Percentiles rank a stretch among this genome's conserved stretches.
Conservation (phyloP, 2,888 invertebrate genomes). For the Clistopyga incitator region DNA sequence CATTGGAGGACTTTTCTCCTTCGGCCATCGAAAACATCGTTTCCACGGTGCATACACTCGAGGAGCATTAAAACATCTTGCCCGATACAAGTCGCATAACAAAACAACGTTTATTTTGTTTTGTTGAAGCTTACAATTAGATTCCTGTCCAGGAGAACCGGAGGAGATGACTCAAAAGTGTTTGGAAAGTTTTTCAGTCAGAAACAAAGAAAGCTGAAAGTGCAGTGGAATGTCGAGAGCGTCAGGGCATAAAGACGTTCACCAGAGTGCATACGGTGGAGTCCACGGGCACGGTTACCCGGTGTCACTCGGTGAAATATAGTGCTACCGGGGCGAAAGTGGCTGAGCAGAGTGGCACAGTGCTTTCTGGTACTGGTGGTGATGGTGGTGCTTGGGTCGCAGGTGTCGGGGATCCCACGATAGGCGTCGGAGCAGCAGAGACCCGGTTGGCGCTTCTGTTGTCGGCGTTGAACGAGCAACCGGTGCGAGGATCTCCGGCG, state of each 20-base stretch:
- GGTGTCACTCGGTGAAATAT: constrained; percentile 39
- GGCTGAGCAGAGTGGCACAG: constrained; percentile 45
- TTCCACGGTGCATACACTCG: not conserved
- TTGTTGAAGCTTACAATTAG: no score
- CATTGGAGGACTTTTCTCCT: constrained; percentile 8
- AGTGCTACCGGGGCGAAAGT: constrained; percentile 43
- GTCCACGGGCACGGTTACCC: constrained; percentile 28
- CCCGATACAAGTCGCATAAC: no score
- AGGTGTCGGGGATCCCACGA: constrained; percentile 79
- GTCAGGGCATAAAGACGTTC: constrained; percentile 6
- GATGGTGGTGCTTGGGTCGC: constrained; percentile 63
- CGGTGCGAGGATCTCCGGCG: constrained; percentile 50
- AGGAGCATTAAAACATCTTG: no score
- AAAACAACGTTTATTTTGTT: no score
- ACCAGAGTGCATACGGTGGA: constrained; percentile 37
- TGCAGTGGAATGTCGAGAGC: not conserved
- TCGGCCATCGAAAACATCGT: not conserved
- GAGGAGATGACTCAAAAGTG: no score
- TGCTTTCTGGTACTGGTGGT: not conserved
- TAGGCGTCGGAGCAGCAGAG: constrained; percentile 69
- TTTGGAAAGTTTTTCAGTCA: no score
- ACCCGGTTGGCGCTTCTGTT: constrained; percentile 49
- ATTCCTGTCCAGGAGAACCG: no score
- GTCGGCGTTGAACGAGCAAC: constrained; percentile 55
- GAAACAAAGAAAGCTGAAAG: constrained; percentile 1